Base-by-base conservation (phyloP, 2,113 vertebrate species). In the Pseudopipra pipra region DNA sequence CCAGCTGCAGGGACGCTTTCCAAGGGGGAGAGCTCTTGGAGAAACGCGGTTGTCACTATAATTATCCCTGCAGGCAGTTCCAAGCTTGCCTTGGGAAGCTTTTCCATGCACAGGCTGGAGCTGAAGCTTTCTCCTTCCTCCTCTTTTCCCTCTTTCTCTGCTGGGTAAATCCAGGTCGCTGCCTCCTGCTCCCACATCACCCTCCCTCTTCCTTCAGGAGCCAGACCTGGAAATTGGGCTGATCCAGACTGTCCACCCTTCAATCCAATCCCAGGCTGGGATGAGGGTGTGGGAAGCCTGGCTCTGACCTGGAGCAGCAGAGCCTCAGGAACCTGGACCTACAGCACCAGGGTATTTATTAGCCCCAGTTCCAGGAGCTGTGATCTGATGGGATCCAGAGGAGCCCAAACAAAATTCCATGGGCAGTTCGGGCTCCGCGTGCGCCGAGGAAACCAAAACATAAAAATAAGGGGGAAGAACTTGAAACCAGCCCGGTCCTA, bases 41-140 rank as follows among this genome's bases (percentile, higher is more conserved):
- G 39, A 37, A 87, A 5, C 5, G 0, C 2, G 0, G 0, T 27
- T 61, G 6, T 33, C 0, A 0, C 47, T 20, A 0, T 10, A 12
- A 25, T 18, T 56, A 17, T 31, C 28, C 3, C 33, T 8, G 58
- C 44, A 16, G 58, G 49, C 17, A 3, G 10, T 17, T 54, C 28
- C 9, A 30, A 7, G 23, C 1, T 11, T 72, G 11, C 33, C 76
- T 33, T 39, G 51, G 58, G 86, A 81, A 47, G 68, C 4, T 92
- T 61, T 72, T 65, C 41, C 43, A 4, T 1, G 31, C 30, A 14
- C 11, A 5, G 19, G 1, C 14, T 35, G 78, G 75, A 41, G 21
- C 30, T 12, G 62, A n/a, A 75, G 11, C 0, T 54, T 35, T 46
- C 61, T 44, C 30, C 21, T 33, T 20, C 62, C 14, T 63, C 5